These are phyloP conservation scores for Microctonus hyperodae DNA, from an alignment of 2,888 invertebrate species.

Conservation along the genomic window DNA sequence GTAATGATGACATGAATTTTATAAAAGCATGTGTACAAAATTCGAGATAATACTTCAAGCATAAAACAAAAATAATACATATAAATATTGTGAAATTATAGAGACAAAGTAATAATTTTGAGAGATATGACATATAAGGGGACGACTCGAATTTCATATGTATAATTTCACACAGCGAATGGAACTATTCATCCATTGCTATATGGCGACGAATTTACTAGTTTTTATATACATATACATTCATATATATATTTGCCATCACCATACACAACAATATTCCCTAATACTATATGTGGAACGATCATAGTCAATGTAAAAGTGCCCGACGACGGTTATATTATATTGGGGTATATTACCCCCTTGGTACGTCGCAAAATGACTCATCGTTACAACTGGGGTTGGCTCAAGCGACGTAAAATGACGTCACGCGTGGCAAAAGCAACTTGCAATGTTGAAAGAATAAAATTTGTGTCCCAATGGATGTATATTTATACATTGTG, in stretches of 20 bases:
- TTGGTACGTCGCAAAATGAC: slow-evolving; percentile 37
- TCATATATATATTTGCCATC: not conserved
- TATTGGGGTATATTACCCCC: slow-evolving; percentile 40
- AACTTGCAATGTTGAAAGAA: slow-evolving; percentile 19
- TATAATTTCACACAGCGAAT: slow-evolving; percentile 28
- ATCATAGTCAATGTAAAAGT: slow-evolving; percentile 20
- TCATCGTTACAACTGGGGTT: slow-evolving; percentile 39
- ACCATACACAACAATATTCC: slow-evolving; percentile 4
- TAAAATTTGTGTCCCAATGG: too few relatives aligned
- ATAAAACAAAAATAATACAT: too few relatives aligned
- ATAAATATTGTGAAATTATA: too few relatives aligned
- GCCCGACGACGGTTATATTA: slow-evolving; percentile 35
- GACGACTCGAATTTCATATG: not conserved
- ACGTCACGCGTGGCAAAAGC: slow-evolving; percentile 33
- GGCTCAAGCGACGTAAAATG: slow-evolving; percentile 30
- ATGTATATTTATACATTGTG: slow-evolving; percentile 11
- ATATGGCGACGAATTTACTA: slow-evolving; percentile 18
- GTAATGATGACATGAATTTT: too few relatives aligned
- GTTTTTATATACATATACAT: slow-evolving; percentile 11
- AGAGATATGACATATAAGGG: slow-evolving; percentile 1
- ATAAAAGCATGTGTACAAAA: too few relatives aligned
- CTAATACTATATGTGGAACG: not conserved
- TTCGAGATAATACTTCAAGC: too few relatives aligned
- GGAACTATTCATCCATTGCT: slow-evolving; percentile 22
- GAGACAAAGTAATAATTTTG: not conserved